Percentiles rank a stretch among this genome's conserved stretches.
phyloP scores from a whole-genome alignment of 2,888 invertebrate genomes.

The Drosophila cracens region DNA sequence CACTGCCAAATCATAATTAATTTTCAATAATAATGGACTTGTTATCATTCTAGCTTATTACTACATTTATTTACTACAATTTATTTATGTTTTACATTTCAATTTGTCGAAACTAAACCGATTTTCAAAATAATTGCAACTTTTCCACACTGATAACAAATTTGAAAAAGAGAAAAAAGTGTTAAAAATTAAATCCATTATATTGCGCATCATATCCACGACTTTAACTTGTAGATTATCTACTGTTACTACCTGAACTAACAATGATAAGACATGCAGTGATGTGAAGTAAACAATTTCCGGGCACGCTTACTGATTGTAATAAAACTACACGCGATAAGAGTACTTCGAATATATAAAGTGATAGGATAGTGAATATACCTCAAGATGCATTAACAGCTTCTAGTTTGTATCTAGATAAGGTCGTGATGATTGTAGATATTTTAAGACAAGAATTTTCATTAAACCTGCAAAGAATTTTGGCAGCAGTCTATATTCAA shows the following conservation, averaged over 20 bases:
- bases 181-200: background rate
- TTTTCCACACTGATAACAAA: too few relatives aligned
- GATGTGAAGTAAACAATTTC: background rate
- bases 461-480: background rate
- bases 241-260: background rate
- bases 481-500: background rate
- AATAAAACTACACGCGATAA: background rate
- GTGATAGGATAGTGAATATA: background rate
- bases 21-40: background rate
- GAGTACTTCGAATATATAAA: background rate
- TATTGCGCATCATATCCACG: too few relatives aligned
- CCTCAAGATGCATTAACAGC: background rate
- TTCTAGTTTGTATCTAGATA: background rate
- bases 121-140: background rate
- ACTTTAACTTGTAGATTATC: background rate
- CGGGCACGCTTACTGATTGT: background rate
- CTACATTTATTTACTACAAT: too few relatives aligned
- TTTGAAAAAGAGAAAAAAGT: background rate
- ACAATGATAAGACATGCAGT: background rate
- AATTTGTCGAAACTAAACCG: background rate
- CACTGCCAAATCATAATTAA: background rate
- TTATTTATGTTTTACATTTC: background rate
- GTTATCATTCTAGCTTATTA: background rate
- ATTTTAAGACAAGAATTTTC: background rate
- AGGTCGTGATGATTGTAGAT: background rate